Conservation (phyloP, 2,888 invertebrate genomes). For the Agonopterix alstromeriana region DNA sequence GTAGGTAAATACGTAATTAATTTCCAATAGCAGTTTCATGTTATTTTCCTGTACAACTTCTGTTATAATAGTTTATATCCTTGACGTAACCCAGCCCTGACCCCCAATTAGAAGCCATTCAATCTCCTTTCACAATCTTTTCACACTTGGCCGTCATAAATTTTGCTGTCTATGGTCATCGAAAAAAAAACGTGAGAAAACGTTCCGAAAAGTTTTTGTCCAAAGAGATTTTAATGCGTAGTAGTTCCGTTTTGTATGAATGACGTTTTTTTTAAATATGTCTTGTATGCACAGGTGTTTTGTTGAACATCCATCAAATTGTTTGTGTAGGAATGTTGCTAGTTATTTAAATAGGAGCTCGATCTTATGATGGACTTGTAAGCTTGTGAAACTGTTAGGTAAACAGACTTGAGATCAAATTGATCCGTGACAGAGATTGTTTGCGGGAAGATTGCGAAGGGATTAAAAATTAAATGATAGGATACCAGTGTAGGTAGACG, state of each 20-base stretch:
- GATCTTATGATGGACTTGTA: not conserved
- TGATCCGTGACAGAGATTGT: no score
- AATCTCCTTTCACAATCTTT: slow-evolving; percentile 16
- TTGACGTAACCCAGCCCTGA: no score
- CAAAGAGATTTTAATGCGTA: not conserved
- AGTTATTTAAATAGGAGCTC: not conserved
- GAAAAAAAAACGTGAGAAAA: slow-evolving; percentile 58
- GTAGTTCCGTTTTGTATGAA: slow-evolving; percentile 60
- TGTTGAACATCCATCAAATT: slow-evolving; percentile 22
- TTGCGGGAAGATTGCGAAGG: no score
- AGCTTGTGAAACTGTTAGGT: not conserved
- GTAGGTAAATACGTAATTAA: no score
- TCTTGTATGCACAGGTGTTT: slow-evolving; percentile 64
- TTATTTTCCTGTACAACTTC: no score
- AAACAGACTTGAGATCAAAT: not conserved
- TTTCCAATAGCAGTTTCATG: no score
- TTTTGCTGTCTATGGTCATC: slow-evolving; percentile 33
- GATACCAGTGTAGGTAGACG: no score
- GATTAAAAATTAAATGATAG: no score
- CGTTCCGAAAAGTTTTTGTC: not conserved
- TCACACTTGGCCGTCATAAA: slow-evolving; percentile 43
- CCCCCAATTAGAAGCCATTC: no score
- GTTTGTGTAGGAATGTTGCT: not conserved
- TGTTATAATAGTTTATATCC: no score
- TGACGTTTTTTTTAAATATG: slow-evolving; percentile 34